Evolutionary conservation across 1,140 invertebrate species (phyloP), one percentile per base, ranked within the genome.

Genomic region (Drosophila auraria): DNA sequence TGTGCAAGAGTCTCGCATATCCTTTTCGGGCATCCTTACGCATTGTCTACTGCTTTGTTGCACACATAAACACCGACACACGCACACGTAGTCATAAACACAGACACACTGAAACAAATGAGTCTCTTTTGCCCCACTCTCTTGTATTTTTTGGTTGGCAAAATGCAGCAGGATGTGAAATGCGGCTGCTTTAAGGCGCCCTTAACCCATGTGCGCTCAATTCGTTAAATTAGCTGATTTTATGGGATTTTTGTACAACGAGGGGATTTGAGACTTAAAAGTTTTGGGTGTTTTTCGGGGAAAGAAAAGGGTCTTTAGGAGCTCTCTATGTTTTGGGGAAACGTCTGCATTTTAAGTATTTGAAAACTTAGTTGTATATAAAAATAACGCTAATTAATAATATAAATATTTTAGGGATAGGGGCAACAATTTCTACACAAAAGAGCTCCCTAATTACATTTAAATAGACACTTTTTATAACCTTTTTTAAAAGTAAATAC

Each of bases 11-110:
- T 73, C 86, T 90, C 86, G 86, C 82, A 89, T 90, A 90, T 89
- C 86, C 86, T 80, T 69, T 80, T 75, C 49, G 78, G 69, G 70
- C 78, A 89, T 90, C 87, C 86, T 91, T 90, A 90, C 86, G 86
- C 86, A 90, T 90, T 90, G 87, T 90, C 86, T 90, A 75, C 81
- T 83, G 74, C 66, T 81, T 80, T 87, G 84, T 87, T 68, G 68
- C 83, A 87, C 62, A 83, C 57, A 81, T 30, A 30, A 30, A 30
- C 59, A 63, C 27, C 68, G n/a, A 81, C 14, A 49, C 17, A 70
- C 3, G 40, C 17, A 59, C n/a, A 42, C 15, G 40, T 42, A 42
- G 15, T 49, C 44, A 49, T 47, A 49, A 40, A 68, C 56, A 69
- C 47, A 63, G 15, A 70, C 23, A 74, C 25, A 44, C 27, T 49